These are phyloP conservation scores for Sebastes umbrosus DNA, from an alignment of 2,797 vertebrate species.

Conservation along the genomic window DNA sequence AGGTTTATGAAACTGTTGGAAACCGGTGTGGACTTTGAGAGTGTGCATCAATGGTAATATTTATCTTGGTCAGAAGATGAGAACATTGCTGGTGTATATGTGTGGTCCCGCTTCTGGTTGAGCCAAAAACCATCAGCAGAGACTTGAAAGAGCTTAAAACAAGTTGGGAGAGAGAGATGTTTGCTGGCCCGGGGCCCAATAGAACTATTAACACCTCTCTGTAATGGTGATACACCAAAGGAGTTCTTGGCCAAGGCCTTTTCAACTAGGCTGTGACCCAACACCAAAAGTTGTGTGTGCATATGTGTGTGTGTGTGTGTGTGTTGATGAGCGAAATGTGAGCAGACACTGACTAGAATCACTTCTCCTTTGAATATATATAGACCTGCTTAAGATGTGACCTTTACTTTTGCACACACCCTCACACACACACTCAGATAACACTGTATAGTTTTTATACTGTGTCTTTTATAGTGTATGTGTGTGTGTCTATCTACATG, in stretches of 20 bases:
- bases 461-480: background rate
- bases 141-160: constrained; percentile 33
- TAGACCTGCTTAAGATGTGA: constrained; percentile 70
- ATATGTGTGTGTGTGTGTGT: background rate
- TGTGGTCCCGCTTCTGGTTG: constrained; percentile 19
- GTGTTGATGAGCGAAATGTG: constrained; percentile 48
- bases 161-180: constrained; percentile 2
- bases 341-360: constrained; percentile 45
- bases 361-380: constrained; percentile 69
- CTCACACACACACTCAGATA: background rate
- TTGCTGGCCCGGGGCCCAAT: constrained; percentile 39
- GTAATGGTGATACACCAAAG: constrained; percentile 57
- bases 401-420: constrained; percentile 50
- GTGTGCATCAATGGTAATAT: constrained; percentile 21
- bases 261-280: constrained; percentile 33
- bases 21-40: background rate
- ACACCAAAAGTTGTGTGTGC: constrained; percentile 19
- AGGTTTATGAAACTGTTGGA: constrained; percentile 16
- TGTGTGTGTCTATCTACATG: background rate
- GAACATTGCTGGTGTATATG: constrained; percentile 7
- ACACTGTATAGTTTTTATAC: background rate
- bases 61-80: constrained; percentile 44
- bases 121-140: constrained; percentile 39
- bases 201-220: constrained; percentile 67
- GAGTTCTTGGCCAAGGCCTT: constrained; percentile 41